Evolutionary conservation across 2,797 vertebrate species (phyloP), one percentile per base, ranked within the genome.

Genomic region (Myotis daubentonii): DNA sequence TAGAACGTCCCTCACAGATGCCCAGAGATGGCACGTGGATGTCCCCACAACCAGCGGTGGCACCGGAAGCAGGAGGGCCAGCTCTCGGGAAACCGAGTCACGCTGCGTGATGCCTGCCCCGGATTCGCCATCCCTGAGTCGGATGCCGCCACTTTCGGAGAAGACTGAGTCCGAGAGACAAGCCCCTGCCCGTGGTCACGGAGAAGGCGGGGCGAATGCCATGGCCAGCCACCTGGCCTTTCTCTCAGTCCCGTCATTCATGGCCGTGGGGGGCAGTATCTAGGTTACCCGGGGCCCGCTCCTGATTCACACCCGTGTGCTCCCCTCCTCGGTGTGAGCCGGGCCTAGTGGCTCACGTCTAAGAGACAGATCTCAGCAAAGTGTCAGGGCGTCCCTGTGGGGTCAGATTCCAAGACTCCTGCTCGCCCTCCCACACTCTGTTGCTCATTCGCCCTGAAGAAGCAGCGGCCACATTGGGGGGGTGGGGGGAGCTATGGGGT

Each of bases 181-280:
- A 16, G 20, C 7, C 60, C 44, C 6, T 30, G 53, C 23, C 30
- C 38, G 1, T 1, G 3, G 8, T 25, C 76, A 13, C 20, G 9
- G 10, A 44, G 71, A 41, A 38, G 9, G 15, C 11, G 19, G 20
- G 9, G 12, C 3, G 1, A 22, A 41, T 1, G 13, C 47, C 9
- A 3, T 1, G 38, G 71, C 22, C 15, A 25, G 72, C 17, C 9
- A 5, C 62, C 23, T 15, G 3, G 11, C 5, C 49, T 47, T 36
- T 33, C 74, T 13, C 6, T 11, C 15, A 1, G 55, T 30, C 36
- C 76, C n/a, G 23, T 36, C 7, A 60, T 2, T 6, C 2, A 1
- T 8, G 57, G 8, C 3, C 8, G 4, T 25, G 36, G 1, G 0
- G 5, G n/a, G 49, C 8, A 4, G 2, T 1, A 6, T 36, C 53